Conservation (phyloP, 2,888 invertebrate species). For the Oscheius myriophilus region DNA sequence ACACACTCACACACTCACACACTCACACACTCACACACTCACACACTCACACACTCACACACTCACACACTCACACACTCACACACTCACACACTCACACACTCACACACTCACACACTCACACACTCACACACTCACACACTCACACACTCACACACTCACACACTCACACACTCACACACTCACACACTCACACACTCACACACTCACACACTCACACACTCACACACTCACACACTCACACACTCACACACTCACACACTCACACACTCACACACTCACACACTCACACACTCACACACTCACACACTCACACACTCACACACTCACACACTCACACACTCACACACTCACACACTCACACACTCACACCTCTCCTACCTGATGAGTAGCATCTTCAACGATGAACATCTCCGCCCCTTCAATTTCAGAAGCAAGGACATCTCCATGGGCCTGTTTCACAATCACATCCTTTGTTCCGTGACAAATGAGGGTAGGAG, state of each 20-base stretch:
- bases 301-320: not conserved
- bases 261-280: not conserved
- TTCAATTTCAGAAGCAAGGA: conserved; percentile 34
- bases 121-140: not conserved
- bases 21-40: not conserved
- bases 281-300: not conserved
- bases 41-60: not conserved
- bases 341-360: not conserved
- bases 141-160: not conserved
- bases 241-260: not conserved
- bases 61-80: not conserved
- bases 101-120: not conserved
- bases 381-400: conserved; percentile 46
- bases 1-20: too few relatives aligned
- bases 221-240: not conserved
- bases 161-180: too few relatives aligned
- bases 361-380: not conserved
- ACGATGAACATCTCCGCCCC: conserved; percentile 38
- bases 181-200: not conserved
- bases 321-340: not conserved
- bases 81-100: too few relatives aligned
- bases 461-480: conserved; percentile 48
- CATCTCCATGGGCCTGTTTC: conserved; percentile 37
- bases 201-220: not conserved
- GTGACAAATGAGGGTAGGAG: conserved; percentile 51